A percentile compares a stretch with the other conserved stretches of the same genome.
Conservation (phyloP, 2,888 invertebrate species). For the Drosophila mayaguana region DNA sequence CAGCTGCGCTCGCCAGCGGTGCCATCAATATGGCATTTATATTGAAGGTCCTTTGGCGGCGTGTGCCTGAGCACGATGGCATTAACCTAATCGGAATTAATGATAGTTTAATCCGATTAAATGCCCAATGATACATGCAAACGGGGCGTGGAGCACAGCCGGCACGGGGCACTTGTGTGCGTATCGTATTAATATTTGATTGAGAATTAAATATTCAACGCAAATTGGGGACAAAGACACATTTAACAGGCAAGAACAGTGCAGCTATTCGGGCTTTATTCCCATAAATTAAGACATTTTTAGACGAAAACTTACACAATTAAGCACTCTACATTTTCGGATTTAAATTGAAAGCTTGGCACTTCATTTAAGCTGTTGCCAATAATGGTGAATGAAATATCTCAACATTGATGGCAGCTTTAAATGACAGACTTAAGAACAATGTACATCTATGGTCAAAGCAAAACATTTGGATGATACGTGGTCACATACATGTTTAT, state of each 20-base stretch:
- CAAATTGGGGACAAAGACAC: conserved; percentile 10
- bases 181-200: conserved; percentile 59
- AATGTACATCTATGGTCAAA: not conserved
- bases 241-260: not conserved
- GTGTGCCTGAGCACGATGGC: conserved; percentile 16
- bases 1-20: conserved; percentile 15
- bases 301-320: too few species aligned
- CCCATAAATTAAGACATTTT: not conserved
- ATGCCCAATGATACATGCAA: conserved; percentile 3
- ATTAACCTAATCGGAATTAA: conserved; percentile 51
- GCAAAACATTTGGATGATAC: not conserved
- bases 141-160: not conserved
- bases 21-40: conserved; percentile 12
- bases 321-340: not conserved
- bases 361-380: conserved; percentile 14
- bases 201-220: conserved; percentile 56
- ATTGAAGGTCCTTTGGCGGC: conserved; percentile 10
- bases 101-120: conserved; percentile 35
- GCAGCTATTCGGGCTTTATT: not conserved
- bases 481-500: too few species aligned
- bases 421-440: not conserved
- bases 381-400: not conserved
- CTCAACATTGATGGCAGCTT: not conserved
- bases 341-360: not conserved
- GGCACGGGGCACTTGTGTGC: conserved; percentile 4